Percentiles rank a stretch among this genome's conserved stretches.
phyloP scores from a whole-genome alignment of 2,797 vertebrate genomes.

The Anisognathus igniventris region DNA sequence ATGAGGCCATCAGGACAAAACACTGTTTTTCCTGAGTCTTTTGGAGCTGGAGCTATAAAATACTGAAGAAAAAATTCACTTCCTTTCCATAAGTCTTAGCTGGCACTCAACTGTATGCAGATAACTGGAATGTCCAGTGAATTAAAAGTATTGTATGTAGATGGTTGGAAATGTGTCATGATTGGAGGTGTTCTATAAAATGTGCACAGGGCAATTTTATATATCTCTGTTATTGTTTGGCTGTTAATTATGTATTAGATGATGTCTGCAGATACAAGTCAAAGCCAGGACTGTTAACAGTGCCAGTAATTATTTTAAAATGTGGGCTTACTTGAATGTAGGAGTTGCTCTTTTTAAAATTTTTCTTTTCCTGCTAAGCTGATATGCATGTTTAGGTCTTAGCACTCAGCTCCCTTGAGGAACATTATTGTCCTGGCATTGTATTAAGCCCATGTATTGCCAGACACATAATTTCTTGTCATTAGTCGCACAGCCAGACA shows the following conservation, averaged over 20 bases:
- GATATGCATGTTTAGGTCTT: neutral
- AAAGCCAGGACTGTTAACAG: neutral
- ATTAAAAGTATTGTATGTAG: neutral
- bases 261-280: neutral
- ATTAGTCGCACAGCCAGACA: neutral
- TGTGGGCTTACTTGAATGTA: neutral
- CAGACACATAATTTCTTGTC: neutral
- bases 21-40: neutral
- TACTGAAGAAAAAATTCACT: neutral
- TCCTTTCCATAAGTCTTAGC: neutral
- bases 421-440: neutral
- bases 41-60: neutral
- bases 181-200: neutral
- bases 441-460: neutral
- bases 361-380: neutral
- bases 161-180: neutral
- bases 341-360: neutral
- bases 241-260: neutral
- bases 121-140: neutral
- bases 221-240: neutral
- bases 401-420: neutral
- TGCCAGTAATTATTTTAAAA: constrained; percentile 48
- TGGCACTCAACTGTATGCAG: neutral
- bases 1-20: neutral
- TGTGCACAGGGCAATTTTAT: neutral